Conservation (phyloP, 2,113 vertebrate species). For the Lepus americanus region DNA sequence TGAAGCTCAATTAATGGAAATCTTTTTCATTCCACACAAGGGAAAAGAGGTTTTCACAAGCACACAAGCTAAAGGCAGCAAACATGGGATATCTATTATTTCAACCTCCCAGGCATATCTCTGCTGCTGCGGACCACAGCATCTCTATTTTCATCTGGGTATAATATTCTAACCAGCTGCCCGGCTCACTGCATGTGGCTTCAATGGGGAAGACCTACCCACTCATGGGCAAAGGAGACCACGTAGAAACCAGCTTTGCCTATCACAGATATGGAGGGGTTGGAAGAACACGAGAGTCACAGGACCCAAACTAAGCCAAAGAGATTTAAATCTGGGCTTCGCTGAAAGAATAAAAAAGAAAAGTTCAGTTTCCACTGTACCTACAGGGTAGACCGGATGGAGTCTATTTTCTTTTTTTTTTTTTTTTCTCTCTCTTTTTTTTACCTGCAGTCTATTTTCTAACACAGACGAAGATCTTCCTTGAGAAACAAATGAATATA, state of each 20-base stretch:
- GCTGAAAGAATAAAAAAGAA: not conserved
- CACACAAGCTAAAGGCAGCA: not conserved
- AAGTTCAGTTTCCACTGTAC: not conserved
- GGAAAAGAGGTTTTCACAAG: slow-evolving; percentile 33
- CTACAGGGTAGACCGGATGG: not conserved
- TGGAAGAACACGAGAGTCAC: not conserved
- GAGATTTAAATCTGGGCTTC: not conserved
- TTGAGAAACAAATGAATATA: not conserved
- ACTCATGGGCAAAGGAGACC: not conserved
- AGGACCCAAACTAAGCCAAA: not conserved
- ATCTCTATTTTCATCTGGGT: not conserved
- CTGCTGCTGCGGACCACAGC: not conserved
- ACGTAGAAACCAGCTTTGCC: not conserved
- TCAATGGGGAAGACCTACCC: not conserved
- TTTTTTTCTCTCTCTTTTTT: too few relatives aligned
- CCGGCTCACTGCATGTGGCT: not conserved
- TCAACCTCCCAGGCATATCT: not conserved
- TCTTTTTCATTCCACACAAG: not conserved
- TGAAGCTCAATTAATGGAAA: slow-evolving; percentile 47
- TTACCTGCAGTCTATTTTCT: not conserved
- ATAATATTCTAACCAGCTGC: not conserved
- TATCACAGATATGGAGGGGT: not conserved
- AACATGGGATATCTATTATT: not conserved
- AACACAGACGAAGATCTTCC: not conserved
- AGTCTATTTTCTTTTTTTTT: not conserved